Evolutionary conservation across 2,113 vertebrate genomes (phyloP), one percentile per base, ranked within the genome.

Genomic region (Ophthalmotilapia sp.): DNA sequence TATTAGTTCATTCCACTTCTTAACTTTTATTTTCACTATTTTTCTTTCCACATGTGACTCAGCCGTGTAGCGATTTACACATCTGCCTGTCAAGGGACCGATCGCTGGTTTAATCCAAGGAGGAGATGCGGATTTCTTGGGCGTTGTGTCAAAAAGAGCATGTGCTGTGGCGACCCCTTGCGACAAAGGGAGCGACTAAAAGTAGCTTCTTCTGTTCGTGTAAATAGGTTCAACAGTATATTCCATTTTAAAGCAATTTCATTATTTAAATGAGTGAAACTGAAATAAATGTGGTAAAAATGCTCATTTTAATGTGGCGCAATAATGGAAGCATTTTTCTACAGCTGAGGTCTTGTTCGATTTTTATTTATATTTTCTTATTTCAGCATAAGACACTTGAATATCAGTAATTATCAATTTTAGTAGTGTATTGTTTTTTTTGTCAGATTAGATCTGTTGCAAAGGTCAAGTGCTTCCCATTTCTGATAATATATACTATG

Each of bases 291-390:
- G 21, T 45, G 21, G 65, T 15, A 70, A 70, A 70, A 70, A 70
- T 15, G 3, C 65, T 1, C 0, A 0, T 70, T 45, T 70, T 45
- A 0, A 70, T 23, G 38, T 14, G n/a, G 65, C 7, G 2, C n/a
- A 70, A 42, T 42, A 70, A 42, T 70, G 38, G n/a, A 23, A 23
- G 12, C n/a, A 23, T 40, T 42, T 70, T 42, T 42, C 65, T 42
- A 23, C 38, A 26, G 65, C 13, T 42, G 3, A 42, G 12, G n/a
- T 42, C 19, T 65, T n/a, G 33, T 38, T 38, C 0, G 0, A 23
- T 9, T 70, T 70, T 21, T 40, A 9, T 23, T 36, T 21, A 40
- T 2, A 6, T 70, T 70, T 73, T 42, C 3, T 70, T 15, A 70
- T 70, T 65, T 38, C 9, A 23, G 13, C 5, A 70, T 9, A 70